These are phyloP conservation scores for Clanis bilineata DNA, from an alignment of 2,888 invertebrate species.

Conservation along the genomic window DNA sequence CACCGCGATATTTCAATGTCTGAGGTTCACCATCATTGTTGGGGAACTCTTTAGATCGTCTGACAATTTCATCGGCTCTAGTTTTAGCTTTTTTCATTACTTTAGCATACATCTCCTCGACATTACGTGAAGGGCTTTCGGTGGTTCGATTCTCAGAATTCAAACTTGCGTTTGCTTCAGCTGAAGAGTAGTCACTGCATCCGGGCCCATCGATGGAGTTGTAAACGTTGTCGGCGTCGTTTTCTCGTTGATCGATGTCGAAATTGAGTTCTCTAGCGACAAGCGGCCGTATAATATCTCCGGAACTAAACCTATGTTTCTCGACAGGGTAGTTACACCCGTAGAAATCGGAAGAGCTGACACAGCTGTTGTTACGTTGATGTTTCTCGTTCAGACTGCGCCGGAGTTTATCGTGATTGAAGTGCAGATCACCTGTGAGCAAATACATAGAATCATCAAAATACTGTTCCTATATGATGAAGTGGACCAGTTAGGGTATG, in stretches of 20 bases:
- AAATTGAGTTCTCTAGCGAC: slow-evolving; percentile 73
- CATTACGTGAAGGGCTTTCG: slow-evolving; percentile 84
- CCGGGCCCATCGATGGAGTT: slow-evolving; percentile 68
- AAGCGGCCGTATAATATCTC: slow-evolving; percentile 71
- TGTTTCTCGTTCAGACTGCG: slow-evolving; percentile 79
- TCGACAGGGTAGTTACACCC: slow-evolving; percentile 80
- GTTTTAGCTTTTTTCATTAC: slow-evolving; percentile 88
- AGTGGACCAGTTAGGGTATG: no score
- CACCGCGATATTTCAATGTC: slow-evolving; percentile 59
- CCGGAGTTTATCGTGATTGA: slow-evolving; percentile 72
- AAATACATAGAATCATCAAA: no score
- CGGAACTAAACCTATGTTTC: slow-evolving; percentile 76
- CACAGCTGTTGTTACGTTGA: slow-evolving; percentile 78
- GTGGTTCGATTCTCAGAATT: slow-evolving; percentile 65
- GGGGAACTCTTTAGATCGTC: slow-evolving; percentile 57
- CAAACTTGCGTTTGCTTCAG: slow-evolving; percentile 56
- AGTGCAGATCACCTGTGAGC: slow-evolving; percentile 69
- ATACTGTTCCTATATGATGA: no score
- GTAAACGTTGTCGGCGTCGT: slow-evolving; percentile 60
- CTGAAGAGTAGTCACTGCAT: slow-evolving; percentile 59
- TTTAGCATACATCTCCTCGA: slow-evolving; percentile 96
- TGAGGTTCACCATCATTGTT: slow-evolving; percentile 41
- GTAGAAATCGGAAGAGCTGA: slow-evolving; percentile 79
- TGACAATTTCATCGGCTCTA: slow-evolving; percentile 53
- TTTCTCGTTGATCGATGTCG: slow-evolving; percentile 63